Evolutionary conservation across 1,140 invertebrate species (phyloP).

Genomic region (Halesus radiatus): DNA sequence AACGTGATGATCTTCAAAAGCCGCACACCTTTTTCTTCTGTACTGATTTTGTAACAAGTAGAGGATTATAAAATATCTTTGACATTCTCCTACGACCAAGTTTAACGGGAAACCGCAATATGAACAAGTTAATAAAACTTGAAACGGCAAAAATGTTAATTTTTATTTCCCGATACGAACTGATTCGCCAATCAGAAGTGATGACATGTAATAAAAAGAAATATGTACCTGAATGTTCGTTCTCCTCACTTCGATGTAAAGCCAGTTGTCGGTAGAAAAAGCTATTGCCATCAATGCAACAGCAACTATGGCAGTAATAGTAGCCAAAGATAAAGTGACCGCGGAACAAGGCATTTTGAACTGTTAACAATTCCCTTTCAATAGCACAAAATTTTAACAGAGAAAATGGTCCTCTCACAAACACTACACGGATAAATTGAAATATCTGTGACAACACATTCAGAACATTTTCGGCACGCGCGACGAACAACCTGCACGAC

Average conservation of each 20-base stretch:
- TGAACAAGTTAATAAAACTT: too few relatives aligned
- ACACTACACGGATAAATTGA: constrained; percentile 64
- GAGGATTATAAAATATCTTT: neutral
- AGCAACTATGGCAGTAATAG: constrained; percentile 92
- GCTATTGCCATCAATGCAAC: constrained; percentile 92
- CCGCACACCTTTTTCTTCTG: too few relatives aligned
- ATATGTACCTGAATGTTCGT: constrained; percentile 84
- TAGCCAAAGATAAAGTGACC: constrained; percentile 93
- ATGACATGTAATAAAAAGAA: constrained; percentile 7
- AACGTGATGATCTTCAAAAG: neutral
- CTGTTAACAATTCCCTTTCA: constrained; percentile 62
- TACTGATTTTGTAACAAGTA: neutral
- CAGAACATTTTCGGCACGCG: constrained; percentile 69
- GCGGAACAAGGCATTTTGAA: constrained; percentile 93
- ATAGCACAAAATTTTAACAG: constrained; percentile 36
- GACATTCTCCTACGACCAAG: too few relatives aligned
- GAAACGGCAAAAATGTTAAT: too few relatives aligned
- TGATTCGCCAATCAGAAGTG: neutral
- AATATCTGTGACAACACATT: constrained; percentile 64
- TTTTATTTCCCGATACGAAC: too few relatives aligned
- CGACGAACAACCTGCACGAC: constrained; percentile 47
- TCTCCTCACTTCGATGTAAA: constrained; percentile 91
- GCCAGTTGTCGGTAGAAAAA: constrained; percentile 96
- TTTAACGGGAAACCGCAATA: too few relatives aligned
- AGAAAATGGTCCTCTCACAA: constrained; percentile 60